Base-by-base conservation (phyloP, 37 sponge, comb jelly and placozoan species). In the Aphrocallistes beatrix region DNA sequence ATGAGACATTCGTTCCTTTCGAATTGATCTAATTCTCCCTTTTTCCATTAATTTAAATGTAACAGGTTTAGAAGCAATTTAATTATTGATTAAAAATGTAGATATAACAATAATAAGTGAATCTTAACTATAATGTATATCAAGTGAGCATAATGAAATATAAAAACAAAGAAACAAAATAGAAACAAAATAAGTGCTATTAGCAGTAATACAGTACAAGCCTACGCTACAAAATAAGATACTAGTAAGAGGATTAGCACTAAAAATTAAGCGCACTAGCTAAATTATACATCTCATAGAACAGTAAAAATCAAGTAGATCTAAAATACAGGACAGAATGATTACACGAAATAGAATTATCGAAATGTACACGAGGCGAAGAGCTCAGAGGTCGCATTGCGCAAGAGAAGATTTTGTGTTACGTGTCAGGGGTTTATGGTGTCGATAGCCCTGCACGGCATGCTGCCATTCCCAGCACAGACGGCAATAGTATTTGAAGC, bases 401-500 rank as follows among this genome's bases (percentile, higher is more conserved):
- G 75, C 75, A 25, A 60, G 85, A 10, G 87, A 50, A 8, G 90
- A 85, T 88, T 97, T 97, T 36, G 90, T 86, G 23, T 90, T 91
- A 10, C 98, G 93, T 0, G 95, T 94, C 60, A 97, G 91, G 3
- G 98, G 98, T 9, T 87, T 84, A 87, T 97, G 98, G 82, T 69
- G 51, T 42, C 90, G 90, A 82, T 86, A 93, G 47, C 90, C 92
- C 36, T 94, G 95, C 32, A 92, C 86, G 81, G 95, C 87, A 87
- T 98, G 99, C 50, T 95, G 99, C 99, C 95, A 98, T 37, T 95
- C 92, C 99, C 99, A 98, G 81, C 99, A 98, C 30, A 90, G 87
- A 16, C 93, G 92, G 51, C 99, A 98, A 90, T 89, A 98, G 88
- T 98, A 98, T 51, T 95, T 95, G 96, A 95, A 98, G 87, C 99